These are phyloP conservation scores for Vireo altiloquus DNA, from an alignment of 2,113 vertebrate species.

Conservation along the genomic window DNA sequence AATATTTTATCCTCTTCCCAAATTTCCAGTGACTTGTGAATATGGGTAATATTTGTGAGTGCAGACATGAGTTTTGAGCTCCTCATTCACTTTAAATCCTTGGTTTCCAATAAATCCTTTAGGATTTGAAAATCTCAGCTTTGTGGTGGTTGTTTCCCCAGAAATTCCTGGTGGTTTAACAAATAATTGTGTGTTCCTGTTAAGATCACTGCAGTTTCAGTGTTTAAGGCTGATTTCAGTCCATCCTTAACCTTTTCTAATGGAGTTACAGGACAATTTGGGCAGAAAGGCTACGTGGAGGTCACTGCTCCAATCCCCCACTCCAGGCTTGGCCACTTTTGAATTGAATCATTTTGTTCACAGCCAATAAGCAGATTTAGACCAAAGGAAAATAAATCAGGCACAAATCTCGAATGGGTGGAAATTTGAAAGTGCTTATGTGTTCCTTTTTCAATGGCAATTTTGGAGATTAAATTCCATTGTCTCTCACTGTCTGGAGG, in stretches of 20 bases:
- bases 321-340: background rate
- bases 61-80: background rate
- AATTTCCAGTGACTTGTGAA: background rate
- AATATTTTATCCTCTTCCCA: background rate
- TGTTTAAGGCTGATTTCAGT: background rate
- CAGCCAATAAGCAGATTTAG: background rate
- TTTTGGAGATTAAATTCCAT: background rate
- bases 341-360: background rate
- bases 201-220: background rate
- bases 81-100: background rate
- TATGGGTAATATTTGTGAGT: background rate
- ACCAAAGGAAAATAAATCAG: background rate
- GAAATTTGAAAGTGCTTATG: background rate
- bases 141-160: background rate
- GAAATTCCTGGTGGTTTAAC: background rate
- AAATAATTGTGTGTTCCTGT: background rate
- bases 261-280: background rate
- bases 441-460: background rate
- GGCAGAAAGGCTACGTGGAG: background rate
- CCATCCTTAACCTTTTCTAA: background rate
- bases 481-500: background rate
- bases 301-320: background rate
- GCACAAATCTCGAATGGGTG: background rate
- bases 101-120: background rate
- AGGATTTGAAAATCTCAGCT: background rate